Base-by-base conservation (phyloP, 2,888 invertebrate species). In the Zaprionus obscuricornis region DNA sequence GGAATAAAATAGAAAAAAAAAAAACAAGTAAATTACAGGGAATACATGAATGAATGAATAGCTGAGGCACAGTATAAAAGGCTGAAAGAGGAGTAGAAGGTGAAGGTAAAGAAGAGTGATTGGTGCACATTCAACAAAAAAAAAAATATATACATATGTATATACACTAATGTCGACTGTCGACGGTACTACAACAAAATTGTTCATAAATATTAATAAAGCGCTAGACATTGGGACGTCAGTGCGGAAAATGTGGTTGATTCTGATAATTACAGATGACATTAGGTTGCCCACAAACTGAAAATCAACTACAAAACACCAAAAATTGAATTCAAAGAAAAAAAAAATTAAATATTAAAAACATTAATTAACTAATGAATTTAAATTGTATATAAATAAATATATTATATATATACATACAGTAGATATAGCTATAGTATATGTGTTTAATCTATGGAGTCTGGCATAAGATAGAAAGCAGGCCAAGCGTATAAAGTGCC, bases 201-300 rank as follows among this genome's bases (percentile, higher is more conserved):
- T 68, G 60, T 51, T 55, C 65, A 77, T 74, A 68, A 74, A 74
- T 74, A 74, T 74, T 74, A 65, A 77, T 71, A 46, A 50, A 50
- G 42, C 17, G 27, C 14, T 17, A 18, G 49, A 39, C 33, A 34
- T n/a, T n/a, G n/a, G n/a, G n/a, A n/a, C n/a, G n/a, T n/a, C n/a
- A n/a, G n/a, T n/a, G n/a, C n/a, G n/a, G n/a, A n/a, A 39, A 6
- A 54, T 49, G 36, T 58, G 26, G 58, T 50, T 39, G 33, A 37
- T 33, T 58, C 22, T 5, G 10, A 60, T 65, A 65, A 66, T 65
- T 65, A 58, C 67, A 20, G 50, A 47, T 51, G 51, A 51, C 59
- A 67, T 65, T 66, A 40, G 40, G n/a, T 33, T 34, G 39, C 16
- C 20, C 14, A 27, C 27, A 27, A 27, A 27, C n/a, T 4, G 5